Conservation (phyloP, 2,113 vertebrate species). For the Pseudopipra pipra region DNA sequence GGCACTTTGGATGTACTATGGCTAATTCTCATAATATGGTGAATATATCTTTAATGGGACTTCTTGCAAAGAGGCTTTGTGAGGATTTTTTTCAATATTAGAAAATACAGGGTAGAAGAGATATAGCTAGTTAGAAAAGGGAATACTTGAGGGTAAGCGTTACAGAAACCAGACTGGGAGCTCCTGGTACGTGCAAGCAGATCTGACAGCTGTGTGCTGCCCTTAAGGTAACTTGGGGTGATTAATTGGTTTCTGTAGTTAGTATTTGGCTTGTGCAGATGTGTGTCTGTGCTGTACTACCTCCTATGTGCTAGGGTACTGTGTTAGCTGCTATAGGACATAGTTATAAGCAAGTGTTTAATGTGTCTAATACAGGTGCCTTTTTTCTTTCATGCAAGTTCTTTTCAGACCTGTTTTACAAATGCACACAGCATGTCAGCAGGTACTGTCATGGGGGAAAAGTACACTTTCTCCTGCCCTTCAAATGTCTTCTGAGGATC, state of each 20-base stretch:
- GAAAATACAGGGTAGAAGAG: not conserved
- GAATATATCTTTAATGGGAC: not conserved
- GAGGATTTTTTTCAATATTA: not conserved
- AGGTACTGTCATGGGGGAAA: not conserved
- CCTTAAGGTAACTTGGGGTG: not conserved
- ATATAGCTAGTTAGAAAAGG: not conserved
- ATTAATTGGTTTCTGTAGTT: not conserved
- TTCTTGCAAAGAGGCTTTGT: not conserved
- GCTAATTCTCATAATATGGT: not conserved
- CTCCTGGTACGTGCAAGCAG: not conserved
- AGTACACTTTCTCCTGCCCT: not conserved
- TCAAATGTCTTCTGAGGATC: not conserved
- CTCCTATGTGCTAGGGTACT: accelerated
- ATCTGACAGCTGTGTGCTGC: not conserved
- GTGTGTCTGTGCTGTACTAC: not conserved
- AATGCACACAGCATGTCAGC: accelerated
- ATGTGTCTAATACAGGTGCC: not conserved
- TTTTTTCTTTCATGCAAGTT: not conserved
- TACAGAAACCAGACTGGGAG: not conserved
- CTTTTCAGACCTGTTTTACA: not conserved
- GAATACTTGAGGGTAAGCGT: accelerated
- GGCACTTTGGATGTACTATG: accelerated
- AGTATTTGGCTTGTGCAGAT: not conserved
- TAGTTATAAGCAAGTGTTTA: not conserved
- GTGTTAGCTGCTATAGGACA: not conserved